Evolutionary conservation across 2,888 invertebrate genomes (phyloP).

Genomic region (Sepioteuthis lessoniana): DNA sequence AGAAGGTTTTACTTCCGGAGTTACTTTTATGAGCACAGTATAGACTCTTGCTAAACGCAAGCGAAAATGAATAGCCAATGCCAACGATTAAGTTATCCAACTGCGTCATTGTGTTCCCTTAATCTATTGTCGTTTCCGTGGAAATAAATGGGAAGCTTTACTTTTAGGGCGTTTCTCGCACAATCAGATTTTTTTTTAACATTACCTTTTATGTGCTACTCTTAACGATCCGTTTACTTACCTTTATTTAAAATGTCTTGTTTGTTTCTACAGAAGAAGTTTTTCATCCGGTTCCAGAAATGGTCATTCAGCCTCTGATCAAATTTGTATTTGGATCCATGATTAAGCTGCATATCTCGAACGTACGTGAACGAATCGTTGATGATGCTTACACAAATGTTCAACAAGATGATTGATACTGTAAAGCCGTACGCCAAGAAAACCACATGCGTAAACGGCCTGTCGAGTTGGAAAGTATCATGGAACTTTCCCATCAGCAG

Average conservation of each 20-base stretch:
- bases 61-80: too few relatives aligned
- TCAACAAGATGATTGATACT: slow-evolving; percentile 34
- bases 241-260: background rate
- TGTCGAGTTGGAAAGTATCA: slow-evolving; percentile 45
- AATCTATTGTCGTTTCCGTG: too few relatives aligned
- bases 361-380: slow-evolving; percentile 34
- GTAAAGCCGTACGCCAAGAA: background rate
- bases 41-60: too few relatives aligned
- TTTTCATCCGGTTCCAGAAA: slow-evolving; percentile 41
- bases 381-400: slow-evolving; percentile 37
- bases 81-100: too few relatives aligned
- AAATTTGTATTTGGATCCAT: background rate
- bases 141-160: too few relatives aligned
- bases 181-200: too few relatives aligned
- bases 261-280: background rate
- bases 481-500: slow-evolving; percentile 50
- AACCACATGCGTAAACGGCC: background rate
- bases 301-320: slow-evolving; percentile 43
- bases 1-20: too few relatives aligned
- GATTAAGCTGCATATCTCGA: too few relatives aligned
- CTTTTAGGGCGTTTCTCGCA: too few relatives aligned
- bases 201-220: too few relatives aligned
- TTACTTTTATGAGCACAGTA: too few relatives aligned
- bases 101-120: too few relatives aligned
- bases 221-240: background rate